These are phyloP conservation scores for Thecocarcelia acutangulata DNA, from an alignment of 2,888 invertebrate genomes.

Conservation along the genomic window DNA sequence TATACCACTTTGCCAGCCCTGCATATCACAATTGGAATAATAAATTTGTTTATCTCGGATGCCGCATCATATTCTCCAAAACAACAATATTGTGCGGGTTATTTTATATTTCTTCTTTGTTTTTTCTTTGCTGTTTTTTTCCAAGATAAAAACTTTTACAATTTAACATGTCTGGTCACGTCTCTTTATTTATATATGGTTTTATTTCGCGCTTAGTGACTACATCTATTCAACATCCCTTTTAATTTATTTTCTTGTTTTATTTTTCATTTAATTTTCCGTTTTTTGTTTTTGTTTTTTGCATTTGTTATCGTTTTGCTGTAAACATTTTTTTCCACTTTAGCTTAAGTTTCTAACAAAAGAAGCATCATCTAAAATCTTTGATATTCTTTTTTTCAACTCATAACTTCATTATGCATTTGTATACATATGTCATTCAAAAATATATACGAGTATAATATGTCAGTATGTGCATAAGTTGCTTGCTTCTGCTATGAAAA, in stretches of 20 bases:
- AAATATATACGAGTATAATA: not conserved
- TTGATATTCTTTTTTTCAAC: slow-evolving; percentile 51
- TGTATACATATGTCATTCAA: not conserved
- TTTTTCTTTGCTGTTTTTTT: slow-evolving; percentile 4
- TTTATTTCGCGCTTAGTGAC: slow-evolving; percentile 19
- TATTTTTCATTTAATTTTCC: too few relatives aligned
- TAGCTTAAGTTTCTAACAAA: slow-evolving; percentile 37
- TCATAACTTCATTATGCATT: slow-evolving; percentile 46
- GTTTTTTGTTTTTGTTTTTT: too few relatives aligned
- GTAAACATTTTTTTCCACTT: slow-evolving; percentile 42
- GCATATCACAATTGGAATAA: slow-evolving; percentile 29
- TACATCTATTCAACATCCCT: slow-evolving; percentile 35
- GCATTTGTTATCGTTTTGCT: slow-evolving; percentile 37
- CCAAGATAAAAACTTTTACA: slow-evolving; percentile 49
- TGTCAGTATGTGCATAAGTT: slow-evolving; percentile 3
- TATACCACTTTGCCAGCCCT: not conserved
- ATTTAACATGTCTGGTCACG: slow-evolving; percentile 66
- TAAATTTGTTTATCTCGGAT: slow-evolving; percentile 57
- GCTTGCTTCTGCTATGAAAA: slow-evolving; percentile 6
- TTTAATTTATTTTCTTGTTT: slow-evolving; percentile 43
- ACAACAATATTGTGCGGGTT: slow-evolving; percentile 48
- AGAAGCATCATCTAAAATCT: slow-evolving; percentile 58
- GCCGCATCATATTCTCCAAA: slow-evolving; percentile 9
- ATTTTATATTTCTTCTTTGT: slow-evolving; percentile 10
- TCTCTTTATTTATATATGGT: slow-evolving; percentile 44